Evolutionary conservation across 2,797 vertebrate genomes (phyloP).

Genomic region (Betta splendens): DNA sequence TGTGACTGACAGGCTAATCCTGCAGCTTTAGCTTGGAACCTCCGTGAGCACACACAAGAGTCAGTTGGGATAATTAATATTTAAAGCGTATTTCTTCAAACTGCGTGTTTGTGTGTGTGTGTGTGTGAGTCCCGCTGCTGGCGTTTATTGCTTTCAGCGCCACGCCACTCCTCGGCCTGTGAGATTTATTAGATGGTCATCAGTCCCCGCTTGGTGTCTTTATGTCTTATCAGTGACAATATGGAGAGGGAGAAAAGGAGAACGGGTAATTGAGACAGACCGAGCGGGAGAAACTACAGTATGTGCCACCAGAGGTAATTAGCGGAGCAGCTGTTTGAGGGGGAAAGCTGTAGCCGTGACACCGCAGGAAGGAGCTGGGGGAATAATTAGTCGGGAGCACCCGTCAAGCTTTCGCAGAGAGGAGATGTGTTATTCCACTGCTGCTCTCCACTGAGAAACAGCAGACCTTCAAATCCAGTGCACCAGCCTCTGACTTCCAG

Average conservation of each 20-base stretch:
- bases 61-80: conserved; percentile 49
- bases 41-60: conserved; percentile 34
- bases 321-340: conserved; percentile 77
- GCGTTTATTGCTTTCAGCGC: conserved; percentile 32
- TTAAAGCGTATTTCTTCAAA: conserved; percentile 34
- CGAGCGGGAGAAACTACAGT: conserved; percentile 41
- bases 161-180: conserved; percentile 40
- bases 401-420: conserved; percentile 72
- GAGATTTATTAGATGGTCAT: conserved; percentile 45
- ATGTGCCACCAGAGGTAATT: conserved; percentile 75
- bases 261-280: conserved; percentile 63
- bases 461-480: conserved; percentile 21
- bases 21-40: conserved; percentile 24
- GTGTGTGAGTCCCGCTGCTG: conserved; percentile 14
- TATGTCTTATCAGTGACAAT: conserved; percentile 49
- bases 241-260: conserved; percentile 36
- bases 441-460: conserved; percentile 57
- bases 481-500: conserved; percentile 33
- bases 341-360: conserved; percentile 69
- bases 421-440: conserved; percentile 70
- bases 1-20: conserved; percentile 57
- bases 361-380: conserved; percentile 76
- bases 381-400: conserved; percentile 79
- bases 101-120: conserved; percentile 34
- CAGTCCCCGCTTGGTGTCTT: conserved; percentile 50